These are phyloP conservation scores for Psylliodes chrysocephalus DNA, from an alignment of 2,888 invertebrate species.

Conservation along the genomic window DNA sequence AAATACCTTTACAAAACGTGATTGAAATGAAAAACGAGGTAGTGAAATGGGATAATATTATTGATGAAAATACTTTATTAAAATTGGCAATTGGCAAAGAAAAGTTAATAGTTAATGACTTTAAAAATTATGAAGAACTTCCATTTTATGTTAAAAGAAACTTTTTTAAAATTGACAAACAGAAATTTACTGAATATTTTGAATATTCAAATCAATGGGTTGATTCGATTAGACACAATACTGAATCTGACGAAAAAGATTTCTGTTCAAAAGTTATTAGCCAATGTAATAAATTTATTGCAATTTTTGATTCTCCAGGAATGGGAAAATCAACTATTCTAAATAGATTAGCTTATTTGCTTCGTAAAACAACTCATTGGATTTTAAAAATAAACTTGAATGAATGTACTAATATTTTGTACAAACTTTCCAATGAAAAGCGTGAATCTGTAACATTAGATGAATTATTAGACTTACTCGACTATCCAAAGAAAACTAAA, in stretches of 20 bases:
- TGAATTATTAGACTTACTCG: neutral
- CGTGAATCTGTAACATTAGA: neutral
- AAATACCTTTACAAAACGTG: neutral
- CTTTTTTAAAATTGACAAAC: neutral
- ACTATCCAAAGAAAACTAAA: neutral
- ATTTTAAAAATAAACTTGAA: conserved; percentile 21
- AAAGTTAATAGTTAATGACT: neutral
- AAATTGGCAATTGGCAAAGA: neutral
- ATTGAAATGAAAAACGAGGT: neutral
- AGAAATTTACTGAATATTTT: conserved; percentile 10
- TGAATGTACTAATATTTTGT: conserved; percentile 2
- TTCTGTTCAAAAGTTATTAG: too few species aligned
- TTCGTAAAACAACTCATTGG: conserved; percentile 2
- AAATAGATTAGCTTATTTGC: neutral
- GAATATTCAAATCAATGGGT: too few species aligned
- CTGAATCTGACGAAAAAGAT: too few species aligned
- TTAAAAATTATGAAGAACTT: neutral
- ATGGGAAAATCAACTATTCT: conserved; percentile 26
- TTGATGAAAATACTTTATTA: neutral
- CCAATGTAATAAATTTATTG: conserved; percentile 6
- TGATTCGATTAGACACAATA: too few species aligned
- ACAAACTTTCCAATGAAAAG: neutral
- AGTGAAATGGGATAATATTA: neutral
- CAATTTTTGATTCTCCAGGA: conserved; percentile 18
- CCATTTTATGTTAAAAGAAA: conserved; percentile 1